Base-by-base conservation (phyloP, 2,888 invertebrate species). In the Ophonus ardosiacus region DNA sequence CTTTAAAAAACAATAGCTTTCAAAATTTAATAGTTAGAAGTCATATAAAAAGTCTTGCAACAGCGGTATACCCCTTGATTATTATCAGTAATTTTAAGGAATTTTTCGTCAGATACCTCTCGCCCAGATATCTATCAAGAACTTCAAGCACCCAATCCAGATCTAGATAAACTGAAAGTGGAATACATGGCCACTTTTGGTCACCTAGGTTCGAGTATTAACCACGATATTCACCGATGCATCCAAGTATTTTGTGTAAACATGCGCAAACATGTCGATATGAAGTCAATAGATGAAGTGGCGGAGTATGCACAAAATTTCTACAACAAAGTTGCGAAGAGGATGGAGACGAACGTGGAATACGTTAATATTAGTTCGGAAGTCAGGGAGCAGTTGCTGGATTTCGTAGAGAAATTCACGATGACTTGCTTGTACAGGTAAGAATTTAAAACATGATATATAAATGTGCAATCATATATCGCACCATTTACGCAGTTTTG, bases 371-470 rank as follows among this genome's bases (percentile, higher is more conserved):
- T 96, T 31, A 93, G 94, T 61, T 90, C 93, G 0, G 98, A 98
- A 87, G 94, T 95, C 61, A 95, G 95, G 88, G 97, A 98, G 88
- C 94, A 95, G 88, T 93, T 99, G 86, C 93, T 98, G 90, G 98
- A 98, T 92, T 97, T 97, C 90, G 96, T 97, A 71, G 99, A 99
- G 92, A 97, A 97, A 89, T 98, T 97, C 90, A 94, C 98, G 78
- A 98, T 98, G 95, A 96, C 97, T 0, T 95, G 96, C 89, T 93
- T 98, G 86, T 99, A 99, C 90, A 95, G 96, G 95, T 95, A 89
- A 92, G 92, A n/a, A n/a, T n/a, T n/a, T n/a, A n/a, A n/a, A n/a
- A n/a, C n/a, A n/a, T n/a, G n/a, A n/a, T n/a, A n/a, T n/a, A n/a
- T n/a, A n/a, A n/a, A n/a, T n/a, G n/a, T n/a, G n/a, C n/a, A n/a